phyloP scores from a whole-genome alignment of 2,888 invertebrate species.

The Diarsia dahlii region DNA sequence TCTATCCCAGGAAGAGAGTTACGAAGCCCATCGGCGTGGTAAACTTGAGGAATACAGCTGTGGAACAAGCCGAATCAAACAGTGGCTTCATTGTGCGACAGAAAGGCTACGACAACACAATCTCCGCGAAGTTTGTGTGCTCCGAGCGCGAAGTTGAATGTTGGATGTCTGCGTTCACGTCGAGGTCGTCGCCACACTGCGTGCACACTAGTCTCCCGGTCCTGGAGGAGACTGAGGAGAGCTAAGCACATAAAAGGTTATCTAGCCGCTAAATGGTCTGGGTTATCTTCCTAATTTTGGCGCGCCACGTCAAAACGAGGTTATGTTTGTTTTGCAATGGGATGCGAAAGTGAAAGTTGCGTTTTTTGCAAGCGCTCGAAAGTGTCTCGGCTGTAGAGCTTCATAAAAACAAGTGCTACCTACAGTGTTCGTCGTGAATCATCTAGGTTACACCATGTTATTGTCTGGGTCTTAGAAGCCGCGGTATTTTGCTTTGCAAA shows the following conservation, averaged over 20 bases:
- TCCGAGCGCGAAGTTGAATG: constrained; percentile 90
- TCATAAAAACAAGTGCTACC: constrained; percentile 66
- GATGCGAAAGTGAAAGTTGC: constrained; percentile 86
- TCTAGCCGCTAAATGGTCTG: constrained; percentile 71
- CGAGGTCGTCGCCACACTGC: constrained; percentile 82
- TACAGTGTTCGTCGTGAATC: constrained; percentile 66
- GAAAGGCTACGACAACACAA: constrained; percentile 92
- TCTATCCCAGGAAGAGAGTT: constrained; percentile 92
- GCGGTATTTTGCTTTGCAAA: constrained; percentile 58
- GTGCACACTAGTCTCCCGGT: constrained; percentile 90
- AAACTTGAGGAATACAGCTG: constrained; percentile 91
- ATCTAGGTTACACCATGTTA: constrained; percentile 67
- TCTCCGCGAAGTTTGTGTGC: constrained; percentile 91
- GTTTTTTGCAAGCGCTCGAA: constrained; percentile 83
- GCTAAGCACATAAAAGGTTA: constrained; percentile 69
- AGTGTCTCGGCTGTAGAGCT: constrained; percentile 73
- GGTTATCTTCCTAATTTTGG: constrained; percentile 74
- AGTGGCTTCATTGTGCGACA: constrained; percentile 91
- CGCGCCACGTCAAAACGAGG: constrained; percentile 75
- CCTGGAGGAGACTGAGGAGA: constrained; percentile 91
- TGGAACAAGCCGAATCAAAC: constrained; percentile 87
- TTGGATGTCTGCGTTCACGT: constrained; percentile 91
- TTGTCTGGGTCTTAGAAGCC: constrained; percentile 58
- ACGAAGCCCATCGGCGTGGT: constrained; percentile 92
- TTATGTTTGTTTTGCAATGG: constrained; percentile 85